A percentile compares a stretch with the other conserved stretches of the same genome.
Conservation (phyloP, 1,140 invertebrate species). For the Drosophila burlai region DNA sequence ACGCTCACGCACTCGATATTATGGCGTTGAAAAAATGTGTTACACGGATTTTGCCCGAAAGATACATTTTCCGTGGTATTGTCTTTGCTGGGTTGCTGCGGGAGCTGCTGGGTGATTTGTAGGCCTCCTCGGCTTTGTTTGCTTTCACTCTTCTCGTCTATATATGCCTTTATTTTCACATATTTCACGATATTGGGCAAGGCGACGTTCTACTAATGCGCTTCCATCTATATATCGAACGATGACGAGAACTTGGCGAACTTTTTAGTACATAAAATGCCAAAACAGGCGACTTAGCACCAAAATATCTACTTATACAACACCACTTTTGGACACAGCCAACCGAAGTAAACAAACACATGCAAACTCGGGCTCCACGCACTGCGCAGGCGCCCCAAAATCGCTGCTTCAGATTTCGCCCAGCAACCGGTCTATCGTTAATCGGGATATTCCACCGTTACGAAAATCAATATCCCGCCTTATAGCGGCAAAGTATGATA, state of each 20-base stretch:
- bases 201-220: conserved; percentile 2
- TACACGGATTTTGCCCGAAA: conserved; percentile 51
- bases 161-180: conserved; percentile 6
- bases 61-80: conserved; percentile 54
- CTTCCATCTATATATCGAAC: conserved; percentile 29
- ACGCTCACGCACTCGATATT: conserved; percentile 16
- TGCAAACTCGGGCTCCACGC: conserved; percentile 61
- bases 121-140: conserved; percentile 17
- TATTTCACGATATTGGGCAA: conserved; percentile 5
- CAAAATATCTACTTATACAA: conserved; percentile 67
- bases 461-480: conserved; percentile 37
- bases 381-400: conserved; percentile 54
- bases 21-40: conserved; percentile 49
- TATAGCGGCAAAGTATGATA: conserved; percentile 12
- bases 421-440: conserved; percentile 49
- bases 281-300: conserved; percentile 57
- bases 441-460: conserved; percentile 19
- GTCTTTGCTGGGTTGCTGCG: conserved; percentile 30
- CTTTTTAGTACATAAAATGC: conserved; percentile 46
- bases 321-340: conserved; percentile 58
- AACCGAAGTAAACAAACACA: conserved; percentile 77
- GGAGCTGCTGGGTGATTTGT: conserved; percentile 12
- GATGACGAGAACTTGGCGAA: conserved; percentile 24
- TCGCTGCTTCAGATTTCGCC: conserved; percentile 15
- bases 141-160: conserved; percentile 3